Evolutionary conservation across 2,797 vertebrate species (phyloP).

Genomic region (Enteromius unitaeniatus): DNA sequence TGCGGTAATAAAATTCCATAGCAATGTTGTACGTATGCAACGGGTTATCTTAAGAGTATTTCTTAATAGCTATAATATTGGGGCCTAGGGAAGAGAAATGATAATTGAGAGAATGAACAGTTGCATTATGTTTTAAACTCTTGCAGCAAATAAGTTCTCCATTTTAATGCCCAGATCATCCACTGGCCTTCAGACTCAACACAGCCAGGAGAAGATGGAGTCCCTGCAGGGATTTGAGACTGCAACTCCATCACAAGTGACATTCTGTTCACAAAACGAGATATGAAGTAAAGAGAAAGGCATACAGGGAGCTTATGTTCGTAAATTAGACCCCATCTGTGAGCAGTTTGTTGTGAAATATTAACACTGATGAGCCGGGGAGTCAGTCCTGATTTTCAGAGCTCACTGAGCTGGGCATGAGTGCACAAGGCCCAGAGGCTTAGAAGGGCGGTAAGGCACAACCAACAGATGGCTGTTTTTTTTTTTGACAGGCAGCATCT

Average conservation of each 20-base stretch:
- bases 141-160: background rate
- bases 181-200: background rate
- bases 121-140: background rate
- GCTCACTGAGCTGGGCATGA: constrained; percentile 63
- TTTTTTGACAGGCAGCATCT: constrained; percentile 54
- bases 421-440: constrained; percentile 53
- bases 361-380: constrained; percentile 68
- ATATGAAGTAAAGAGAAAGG: constrained; percentile 25
- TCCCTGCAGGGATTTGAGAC: constrained; percentile 12
- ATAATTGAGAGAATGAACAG: background rate
- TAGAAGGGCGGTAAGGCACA: constrained; percentile 55
- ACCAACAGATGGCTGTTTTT: constrained; percentile 69
- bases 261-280: constrained; percentile 1
- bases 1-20: background rate
- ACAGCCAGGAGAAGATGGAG: background rate
- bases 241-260: constrained; percentile 21
- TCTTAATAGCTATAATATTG: constrained; percentile 29
- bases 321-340: constrained; percentile 74
- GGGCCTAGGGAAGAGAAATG: background rate
- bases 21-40: constrained; percentile 3
- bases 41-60: background rate
- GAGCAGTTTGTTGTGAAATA: constrained; percentile 68
- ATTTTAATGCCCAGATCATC: constrained; percentile 36
- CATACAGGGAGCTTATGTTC: constrained; percentile 63
- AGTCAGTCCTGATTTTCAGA: constrained; percentile 64